These are phyloP conservation scores for Mus pahari DNA, from an alignment of 2,113 vertebrate species.

Conservation along the genomic window DNA sequence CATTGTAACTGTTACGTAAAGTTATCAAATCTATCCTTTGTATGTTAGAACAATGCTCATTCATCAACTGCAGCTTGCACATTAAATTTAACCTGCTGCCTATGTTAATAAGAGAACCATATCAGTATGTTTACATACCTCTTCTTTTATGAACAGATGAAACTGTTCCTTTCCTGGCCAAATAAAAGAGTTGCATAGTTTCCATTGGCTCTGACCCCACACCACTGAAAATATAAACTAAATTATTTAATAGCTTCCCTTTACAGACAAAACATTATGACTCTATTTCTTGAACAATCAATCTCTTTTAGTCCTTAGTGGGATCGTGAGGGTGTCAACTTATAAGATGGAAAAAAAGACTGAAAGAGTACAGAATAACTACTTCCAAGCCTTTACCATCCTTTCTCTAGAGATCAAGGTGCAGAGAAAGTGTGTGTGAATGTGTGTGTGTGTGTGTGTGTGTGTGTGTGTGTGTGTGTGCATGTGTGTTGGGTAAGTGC, in stretches of 20 bases:
- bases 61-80: background rate
- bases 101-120: background rate
- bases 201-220: background rate
- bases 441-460: too few relatives aligned
- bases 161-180: background rate
- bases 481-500: too few relatives aligned
- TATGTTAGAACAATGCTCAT: background rate
- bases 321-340: background rate
- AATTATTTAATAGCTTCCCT: background rate
- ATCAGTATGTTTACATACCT: background rate
- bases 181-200: background rate
- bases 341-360: background rate
- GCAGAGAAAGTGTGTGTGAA: background rate
- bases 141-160: background rate
- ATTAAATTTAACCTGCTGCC: background rate
- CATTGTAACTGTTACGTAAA: background rate
- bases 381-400: background rate
- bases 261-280: background rate
- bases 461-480: too few relatives aligned
- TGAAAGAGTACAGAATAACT: background rate
- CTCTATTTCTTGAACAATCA: background rate
- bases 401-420: background rate
- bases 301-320: background rate
- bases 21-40: background rate
- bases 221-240: constrained; percentile 1